Conservation (phyloP, 2,113 vertebrate species). For the Phalacrocorax brasilianus region DNA sequence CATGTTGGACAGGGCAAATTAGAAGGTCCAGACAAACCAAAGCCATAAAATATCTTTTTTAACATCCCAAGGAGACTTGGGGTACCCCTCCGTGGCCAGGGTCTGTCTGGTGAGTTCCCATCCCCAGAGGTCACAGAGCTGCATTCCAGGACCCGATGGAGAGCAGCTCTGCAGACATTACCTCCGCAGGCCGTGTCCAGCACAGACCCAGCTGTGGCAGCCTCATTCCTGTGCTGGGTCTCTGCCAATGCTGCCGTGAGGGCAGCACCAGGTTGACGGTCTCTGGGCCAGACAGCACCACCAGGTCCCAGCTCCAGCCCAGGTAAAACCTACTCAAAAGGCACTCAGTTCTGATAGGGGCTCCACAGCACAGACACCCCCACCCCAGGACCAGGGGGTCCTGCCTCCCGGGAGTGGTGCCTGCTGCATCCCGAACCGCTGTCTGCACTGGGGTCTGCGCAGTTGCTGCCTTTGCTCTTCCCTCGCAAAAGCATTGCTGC, state of each 20-base stretch:
- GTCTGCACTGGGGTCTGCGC: rapidly evolving
- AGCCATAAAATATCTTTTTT: not conserved
- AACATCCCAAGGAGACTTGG: not conserved
- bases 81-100: rapidly evolving
- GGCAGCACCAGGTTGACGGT: rapidly evolving
- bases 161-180: not conserved
- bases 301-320: not conserved
- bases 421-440: not conserved
- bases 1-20: too few species aligned
- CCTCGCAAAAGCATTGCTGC: too few species aligned
- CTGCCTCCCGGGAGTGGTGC: not conserved
- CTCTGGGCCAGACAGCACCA: not conserved
- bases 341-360: not conserved
- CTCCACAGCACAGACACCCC: not conserved
- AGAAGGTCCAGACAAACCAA: not conserved
- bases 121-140: not conserved
- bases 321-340: not conserved
- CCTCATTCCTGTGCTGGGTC: not conserved
- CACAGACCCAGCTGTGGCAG: rapidly evolving
- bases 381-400: not conserved
- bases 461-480: not conserved
- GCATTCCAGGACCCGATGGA: rapidly evolving
- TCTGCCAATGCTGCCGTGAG: not conserved
- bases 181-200: not conserved
- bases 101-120: not conserved